A percentile compares a stretch with the other conserved stretches of the same genome.
Conservation (phyloP, 2,113 vertebrate genomes). For the Zootoca vivipara region DNA sequence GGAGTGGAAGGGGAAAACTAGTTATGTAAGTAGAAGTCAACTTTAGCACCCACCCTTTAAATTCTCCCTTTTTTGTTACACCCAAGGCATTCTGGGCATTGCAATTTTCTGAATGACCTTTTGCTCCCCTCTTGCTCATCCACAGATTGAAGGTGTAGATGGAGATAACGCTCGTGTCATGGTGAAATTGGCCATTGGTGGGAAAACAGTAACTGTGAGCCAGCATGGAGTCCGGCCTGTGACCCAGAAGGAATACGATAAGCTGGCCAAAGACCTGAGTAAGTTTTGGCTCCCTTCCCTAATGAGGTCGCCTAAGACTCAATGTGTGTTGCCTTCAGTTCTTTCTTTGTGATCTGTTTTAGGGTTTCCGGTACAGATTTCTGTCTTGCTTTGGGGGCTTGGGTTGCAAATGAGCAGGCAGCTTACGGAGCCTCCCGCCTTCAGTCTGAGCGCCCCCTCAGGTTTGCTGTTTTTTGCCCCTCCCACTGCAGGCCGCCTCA, state of each 20-base stretch:
- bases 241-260: slow-evolving; percentile 81
- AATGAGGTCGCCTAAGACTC: neutral
- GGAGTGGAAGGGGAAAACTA: too few species aligned
- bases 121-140: neutral
- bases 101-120: neutral
- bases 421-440: neutral
- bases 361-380: neutral
- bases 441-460: neutral
- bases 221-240: slow-evolving; percentile 82
- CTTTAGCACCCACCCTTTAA: neutral
- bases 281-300: neutral
- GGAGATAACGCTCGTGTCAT: slow-evolving; percentile 87
- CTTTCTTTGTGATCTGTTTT: neutral
- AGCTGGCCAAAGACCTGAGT: slow-evolving; percentile 47
- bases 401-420: neutral
- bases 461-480: neutral
- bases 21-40: too few species aligned
- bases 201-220: slow-evolving; percentile 81
- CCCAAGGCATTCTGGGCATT: neutral
- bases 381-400: neutral
- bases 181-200: slow-evolving; percentile 83
- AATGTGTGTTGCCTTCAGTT: neutral
- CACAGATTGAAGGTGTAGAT: slow-evolving; percentile 87
- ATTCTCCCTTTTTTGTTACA: neutral
- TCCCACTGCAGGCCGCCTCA: neutral